Conservation (phyloP, 2,888 invertebrate genomes). For the Dynastes maya region DNA sequence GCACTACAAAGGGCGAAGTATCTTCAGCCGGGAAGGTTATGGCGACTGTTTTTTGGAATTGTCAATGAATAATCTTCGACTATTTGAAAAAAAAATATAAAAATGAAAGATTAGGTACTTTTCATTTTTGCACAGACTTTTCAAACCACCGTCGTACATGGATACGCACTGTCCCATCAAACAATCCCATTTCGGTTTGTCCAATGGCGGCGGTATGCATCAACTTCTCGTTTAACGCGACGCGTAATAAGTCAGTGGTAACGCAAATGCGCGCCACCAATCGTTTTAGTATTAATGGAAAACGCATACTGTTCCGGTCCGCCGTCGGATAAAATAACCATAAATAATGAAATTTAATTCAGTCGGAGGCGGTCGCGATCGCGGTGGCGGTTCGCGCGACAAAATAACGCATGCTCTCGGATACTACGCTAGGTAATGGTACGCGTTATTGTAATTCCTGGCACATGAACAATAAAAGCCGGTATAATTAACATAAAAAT, state of each 20-base stretch:
- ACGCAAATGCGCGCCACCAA: neutral
- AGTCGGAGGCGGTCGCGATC: constrained; percentile 3
- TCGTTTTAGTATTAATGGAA: constrained; percentile 37
- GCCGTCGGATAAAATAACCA: constrained; percentile 21
- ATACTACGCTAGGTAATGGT: neutral
- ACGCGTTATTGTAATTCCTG: constrained; percentile 15
- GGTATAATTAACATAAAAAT: constrained; percentile 27
- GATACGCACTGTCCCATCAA: neutral
- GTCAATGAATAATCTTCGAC: no score
- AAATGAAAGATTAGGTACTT: no score
- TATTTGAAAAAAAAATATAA: no score
- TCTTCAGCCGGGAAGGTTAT: no score
- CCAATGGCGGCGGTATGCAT: neutral
- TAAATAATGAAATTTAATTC: constrained; percentile 40
- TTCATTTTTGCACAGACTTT: no score
- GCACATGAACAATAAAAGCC: constrained; percentile 29
- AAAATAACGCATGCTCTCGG: neutral
- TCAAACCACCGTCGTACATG: no score
- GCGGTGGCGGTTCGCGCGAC: constrained; percentile 14
- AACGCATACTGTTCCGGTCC: constrained; percentile 4
- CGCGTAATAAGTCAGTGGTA: neutral
- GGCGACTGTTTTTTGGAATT: no score
- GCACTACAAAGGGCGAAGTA: no score
- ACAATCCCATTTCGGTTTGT: neutral
- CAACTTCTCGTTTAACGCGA: neutral